Base-by-base conservation (phyloP, 2,888 invertebrate species). In the Drosophila nr. medialis region DNA sequence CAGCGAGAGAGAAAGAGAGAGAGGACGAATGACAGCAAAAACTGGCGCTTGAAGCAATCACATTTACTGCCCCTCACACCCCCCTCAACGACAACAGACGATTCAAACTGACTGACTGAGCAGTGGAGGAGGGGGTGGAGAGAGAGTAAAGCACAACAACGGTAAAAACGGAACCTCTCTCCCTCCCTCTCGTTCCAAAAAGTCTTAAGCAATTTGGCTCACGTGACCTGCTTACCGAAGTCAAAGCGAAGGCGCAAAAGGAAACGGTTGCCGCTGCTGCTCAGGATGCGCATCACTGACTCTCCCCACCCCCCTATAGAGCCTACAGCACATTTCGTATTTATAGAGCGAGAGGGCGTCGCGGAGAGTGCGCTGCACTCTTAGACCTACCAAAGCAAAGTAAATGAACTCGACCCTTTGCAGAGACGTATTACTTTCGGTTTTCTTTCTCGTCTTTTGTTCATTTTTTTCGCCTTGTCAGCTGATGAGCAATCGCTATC, bases 191-290 rank as follows among this genome's bases (percentile, higher is more conserved):
- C 32, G 38, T 30, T 61, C 24, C 24, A 15, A 24, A 15, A 69
- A 69, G 72, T 73, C 73, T 82, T 78, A 59, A 78, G 79, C 78
- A 78, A 78, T 78, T 78, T 79, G 42, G 75, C 68, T 83, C 87
- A 87, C 86, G 86, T 87, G 86, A 87, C 86, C 86, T 89, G 86
- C 85, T 87, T 87, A 83, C 89, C 66, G 85, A 45, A 86, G 72
- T 86, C 83, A 81, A 76, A 75, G 64, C 68, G 51, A 40, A 65
- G 68, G 59, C 60, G 50, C 21, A 24, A 61, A 65, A 67, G 65
- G 70, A 63, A 67, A 77, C 68, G 34, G 51, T 24, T 45, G 36
- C 27, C 13, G 54, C 38, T 55, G 15, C 36, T 51, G 71, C 71
- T 75, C 76, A 77, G 83, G 66, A 81, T 81, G 72, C 66, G 75